Base-by-base conservation (phyloP, 2,888 invertebrate species). In the Girardia tigrina region DNA sequence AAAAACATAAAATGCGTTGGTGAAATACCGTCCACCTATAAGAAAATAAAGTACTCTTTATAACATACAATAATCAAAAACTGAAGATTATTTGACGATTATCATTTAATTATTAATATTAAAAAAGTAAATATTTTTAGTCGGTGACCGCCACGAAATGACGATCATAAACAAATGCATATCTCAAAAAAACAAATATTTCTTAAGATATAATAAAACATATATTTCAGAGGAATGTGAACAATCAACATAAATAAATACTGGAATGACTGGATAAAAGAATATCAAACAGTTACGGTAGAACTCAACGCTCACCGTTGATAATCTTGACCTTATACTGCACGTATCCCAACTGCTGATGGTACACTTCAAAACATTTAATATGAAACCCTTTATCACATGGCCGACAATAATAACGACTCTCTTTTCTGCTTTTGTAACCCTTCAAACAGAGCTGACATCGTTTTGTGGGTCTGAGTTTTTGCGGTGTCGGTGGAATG, bases 391-490 rank as follows among this genome's bases (percentile, higher is more conserved):
- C 73, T 26, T 42, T 29, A 4, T 73, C 29, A 42, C 73, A 73
- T 26, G 42, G 26, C 4, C 26, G 29, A 29, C 73, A 73, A 20
- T 29, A 73, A 23, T 73, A 73, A 2, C 73, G 73, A 29, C 28
- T 28, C 20, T 73, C 73, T 73, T 36, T 73, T 42, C 73, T 27
- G 23, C 73, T 26, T 28, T 71, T 71, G n/a, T 28, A 73, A 4
- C 26, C 73, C 26, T 36, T 27, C n/a, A 73, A 26, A 23, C 73
- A 73, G 2, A 36, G 73, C 20, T 28, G 29, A 69, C 73, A 73
- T n/a, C 73, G 73, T 29, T 73, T 73, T 4, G 73, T 73, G 12
- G 73, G 73, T 28, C 73, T 27, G 14, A 36, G 12, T 73, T 73
- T 73, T 20, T 36, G 26, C 20, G 26, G 16, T 20, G 73, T 29